These are phyloP conservation scores for Daktulosphaira vitifoliae DNA, from an alignment of 1,140 invertebrate genomes.

Conservation along the genomic window DNA sequence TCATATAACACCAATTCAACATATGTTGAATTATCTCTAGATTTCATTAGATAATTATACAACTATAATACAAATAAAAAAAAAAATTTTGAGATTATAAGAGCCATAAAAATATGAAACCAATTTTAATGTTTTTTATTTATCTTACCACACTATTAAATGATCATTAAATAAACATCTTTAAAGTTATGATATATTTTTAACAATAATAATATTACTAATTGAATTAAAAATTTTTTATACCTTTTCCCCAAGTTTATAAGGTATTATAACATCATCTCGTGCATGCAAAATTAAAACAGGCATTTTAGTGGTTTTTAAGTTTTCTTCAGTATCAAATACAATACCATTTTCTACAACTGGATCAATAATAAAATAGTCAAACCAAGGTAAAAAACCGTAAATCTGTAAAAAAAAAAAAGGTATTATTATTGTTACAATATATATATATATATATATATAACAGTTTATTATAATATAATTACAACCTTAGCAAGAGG, in stretches of 20 bases:
- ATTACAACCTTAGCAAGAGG: conserved; percentile 59
- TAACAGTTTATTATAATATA: not conserved
- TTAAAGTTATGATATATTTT: not conserved
- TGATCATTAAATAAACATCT: not conserved
- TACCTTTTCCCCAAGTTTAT: conserved; percentile 61
- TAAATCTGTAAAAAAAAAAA: not conserved
- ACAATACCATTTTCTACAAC: conserved; percentile 55
- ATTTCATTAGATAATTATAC: not conserved
- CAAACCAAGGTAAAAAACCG: conserved; percentile 47
- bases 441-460: not conserved
- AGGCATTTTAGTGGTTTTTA: conserved; percentile 57
- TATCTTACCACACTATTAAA: not conserved
- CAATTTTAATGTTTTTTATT: not conserved
- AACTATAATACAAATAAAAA: not conserved
- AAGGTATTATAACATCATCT: conserved; percentile 77
- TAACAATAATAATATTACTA: not conserved
- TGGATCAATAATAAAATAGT: conserved; percentile 59
- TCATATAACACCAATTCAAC: conserved; percentile 8
- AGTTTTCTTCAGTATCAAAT: conserved; percentile 63
- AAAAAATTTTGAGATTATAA: not conserved
- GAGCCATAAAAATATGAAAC: not conserved
- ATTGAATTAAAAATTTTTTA: not conserved
- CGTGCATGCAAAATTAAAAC: conserved; percentile 81
- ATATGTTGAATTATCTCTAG: not conserved
- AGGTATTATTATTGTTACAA: not conserved